Conservation (phyloP, 2,888 invertebrate species). For the Teleiodes luculella region DNA sequence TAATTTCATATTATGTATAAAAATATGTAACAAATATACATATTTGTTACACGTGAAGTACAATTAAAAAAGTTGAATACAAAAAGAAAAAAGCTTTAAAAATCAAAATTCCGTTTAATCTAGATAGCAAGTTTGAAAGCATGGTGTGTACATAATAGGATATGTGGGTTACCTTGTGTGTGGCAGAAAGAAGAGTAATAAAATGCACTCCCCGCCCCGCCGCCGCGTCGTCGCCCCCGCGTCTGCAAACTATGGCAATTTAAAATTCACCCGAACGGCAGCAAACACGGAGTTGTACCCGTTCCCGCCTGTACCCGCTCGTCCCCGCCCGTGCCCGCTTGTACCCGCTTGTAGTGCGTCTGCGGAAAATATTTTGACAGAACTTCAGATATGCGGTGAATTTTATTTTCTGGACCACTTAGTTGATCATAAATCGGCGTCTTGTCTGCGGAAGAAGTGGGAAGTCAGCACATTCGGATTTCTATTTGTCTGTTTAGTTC, state of each 20-base stretch:
- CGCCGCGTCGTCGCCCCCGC: background rate
- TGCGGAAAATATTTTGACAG: constrained; percentile 3
- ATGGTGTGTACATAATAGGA: background rate
- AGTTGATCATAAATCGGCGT: background rate
- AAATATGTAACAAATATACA: no score
- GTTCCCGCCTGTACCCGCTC: no score
- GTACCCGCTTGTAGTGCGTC: background rate
- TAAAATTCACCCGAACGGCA: background rate
- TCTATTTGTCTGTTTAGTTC: background rate
- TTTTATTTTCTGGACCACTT: background rate
- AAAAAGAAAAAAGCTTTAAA: background rate
- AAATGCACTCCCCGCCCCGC: background rate
- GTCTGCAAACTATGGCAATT: constrained; percentile 7
- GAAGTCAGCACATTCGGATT: background rate
- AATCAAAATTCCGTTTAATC: background rate
- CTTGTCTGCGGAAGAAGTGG: background rate
- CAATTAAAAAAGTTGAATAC: no score
- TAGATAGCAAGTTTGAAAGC: background rate
- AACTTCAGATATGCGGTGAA: background rate
- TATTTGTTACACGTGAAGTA: no score
- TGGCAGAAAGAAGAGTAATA: constrained; percentile 2
- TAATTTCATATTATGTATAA: no score
- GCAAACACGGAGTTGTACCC: background rate
- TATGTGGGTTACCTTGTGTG: constrained; percentile 4
- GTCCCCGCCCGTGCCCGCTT: no score